A percentile compares a stretch with the other conserved stretches of the same genome.
Evolutionary conservation across 2,888 invertebrate species (phyloP).

Genomic region (Papilio elwesi): DNA sequence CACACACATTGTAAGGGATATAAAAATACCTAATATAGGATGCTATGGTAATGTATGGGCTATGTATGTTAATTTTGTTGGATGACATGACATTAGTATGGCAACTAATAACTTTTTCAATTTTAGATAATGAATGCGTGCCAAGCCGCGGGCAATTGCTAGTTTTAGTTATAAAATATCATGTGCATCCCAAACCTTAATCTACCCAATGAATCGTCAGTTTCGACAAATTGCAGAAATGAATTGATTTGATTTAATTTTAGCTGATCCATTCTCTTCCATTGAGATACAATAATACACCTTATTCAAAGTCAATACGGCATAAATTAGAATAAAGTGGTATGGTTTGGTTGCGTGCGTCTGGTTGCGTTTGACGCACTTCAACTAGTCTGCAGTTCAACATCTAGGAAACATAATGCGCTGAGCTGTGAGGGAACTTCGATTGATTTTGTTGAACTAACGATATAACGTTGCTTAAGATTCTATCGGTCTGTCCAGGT

Average conservation of each 20-base stretch:
- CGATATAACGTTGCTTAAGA: conserved; percentile 35
- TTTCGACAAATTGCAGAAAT: conserved; percentile 40
- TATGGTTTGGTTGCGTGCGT: background rate
- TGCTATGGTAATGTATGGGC: too few relatives aligned
- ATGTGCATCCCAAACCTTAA: conserved; percentile 32
- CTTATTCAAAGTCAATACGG: background rate
- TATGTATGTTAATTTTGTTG: too few relatives aligned
- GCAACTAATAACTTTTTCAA: too few relatives aligned
- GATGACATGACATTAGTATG: too few relatives aligned
- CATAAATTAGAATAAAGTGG: background rate
- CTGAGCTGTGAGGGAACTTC: conserved; percentile 13
- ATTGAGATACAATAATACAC: background rate
- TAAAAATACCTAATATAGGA: too few relatives aligned
- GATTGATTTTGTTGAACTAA: conserved; percentile 26
- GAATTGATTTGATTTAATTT: conserved; percentile 42
- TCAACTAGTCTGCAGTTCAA: conserved; percentile 24
- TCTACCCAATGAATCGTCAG: conserved; percentile 42
- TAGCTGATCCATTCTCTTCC: conserved; percentile 37
- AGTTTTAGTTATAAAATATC: background rate
- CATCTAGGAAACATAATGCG: conserved; percentile 21
- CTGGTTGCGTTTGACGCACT: conserved; percentile 14
- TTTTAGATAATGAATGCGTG: too few relatives aligned
- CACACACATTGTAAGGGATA: too few relatives aligned
- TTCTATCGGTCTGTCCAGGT: conserved; percentile 14
- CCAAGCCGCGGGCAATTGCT: background rate